Percentiles rank a stretch among this genome's conserved stretches.
phyloP scores from a whole-genome alignment of 2,113 vertebrate species.

The Dicerorhinus sumatrensis region DNA sequence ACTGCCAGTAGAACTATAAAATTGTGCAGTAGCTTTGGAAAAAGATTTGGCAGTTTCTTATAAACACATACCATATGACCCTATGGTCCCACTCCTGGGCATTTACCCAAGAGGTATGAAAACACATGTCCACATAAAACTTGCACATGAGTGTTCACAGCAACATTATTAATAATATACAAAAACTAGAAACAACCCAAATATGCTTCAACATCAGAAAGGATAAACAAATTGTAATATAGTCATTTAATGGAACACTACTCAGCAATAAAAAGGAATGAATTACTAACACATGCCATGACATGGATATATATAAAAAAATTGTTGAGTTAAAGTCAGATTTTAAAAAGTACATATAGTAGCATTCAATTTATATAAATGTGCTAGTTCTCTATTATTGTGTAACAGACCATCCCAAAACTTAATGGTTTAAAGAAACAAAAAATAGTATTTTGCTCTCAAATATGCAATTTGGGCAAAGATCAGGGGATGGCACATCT shows the following conservation, averaged over 20 bases:
- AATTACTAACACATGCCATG: too few species aligned
- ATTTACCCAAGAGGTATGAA: background rate
- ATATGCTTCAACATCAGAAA: too few species aligned
- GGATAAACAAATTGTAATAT: too few species aligned
- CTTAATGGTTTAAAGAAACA: background rate
- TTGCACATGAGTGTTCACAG: background rate
- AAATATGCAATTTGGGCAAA: background rate
- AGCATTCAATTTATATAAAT: background rate
- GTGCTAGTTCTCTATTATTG: background rate
- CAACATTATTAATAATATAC: background rate
- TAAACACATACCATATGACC: background rate
- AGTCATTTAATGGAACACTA: too few species aligned
- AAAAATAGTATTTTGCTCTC: background rate
- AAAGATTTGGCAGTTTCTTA: background rate
- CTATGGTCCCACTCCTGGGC: background rate
- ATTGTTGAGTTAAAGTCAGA: background rate
- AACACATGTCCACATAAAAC: background rate
- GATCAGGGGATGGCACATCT: background rate
- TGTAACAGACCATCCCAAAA: background rate
- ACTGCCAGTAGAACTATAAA: background rate
- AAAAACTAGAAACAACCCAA: too few species aligned
- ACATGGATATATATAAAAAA: background rate
- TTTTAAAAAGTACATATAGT: background rate
- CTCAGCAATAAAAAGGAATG: too few species aligned
- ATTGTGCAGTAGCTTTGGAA: background rate